Percentiles rank a stretch among this genome's conserved stretches.
Evolutionary conservation across 2,888 invertebrate genomes (phyloP).

Genomic region (Aphidius colemani): DNA sequence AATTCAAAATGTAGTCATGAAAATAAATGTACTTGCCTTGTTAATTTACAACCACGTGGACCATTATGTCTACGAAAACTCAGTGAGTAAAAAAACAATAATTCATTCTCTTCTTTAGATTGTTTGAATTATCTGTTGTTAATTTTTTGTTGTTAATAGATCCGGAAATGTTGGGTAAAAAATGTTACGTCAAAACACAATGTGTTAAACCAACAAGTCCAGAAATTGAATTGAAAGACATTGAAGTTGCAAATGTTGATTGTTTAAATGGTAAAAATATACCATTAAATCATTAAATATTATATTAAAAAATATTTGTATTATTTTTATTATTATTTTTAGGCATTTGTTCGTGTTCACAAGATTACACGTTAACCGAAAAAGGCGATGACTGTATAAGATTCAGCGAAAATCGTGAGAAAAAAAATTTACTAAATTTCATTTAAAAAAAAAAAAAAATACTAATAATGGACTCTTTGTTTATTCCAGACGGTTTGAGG

Average conservation of each 20-base stretch:
- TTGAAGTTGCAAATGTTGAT: constrained; percentile 47
- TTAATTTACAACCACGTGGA: constrained; percentile 45
- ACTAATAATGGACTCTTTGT: not conserved
- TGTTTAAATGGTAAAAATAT: constrained; percentile 43
- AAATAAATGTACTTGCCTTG: constrained; percentile 45
- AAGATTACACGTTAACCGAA: constrained; percentile 45
- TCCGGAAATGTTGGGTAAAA: constrained; percentile 33
- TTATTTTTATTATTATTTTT: constrained; percentile 18
- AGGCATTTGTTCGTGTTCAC: constrained; percentile 49
- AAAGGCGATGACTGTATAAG: constrained; percentile 44
- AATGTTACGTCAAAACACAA: constrained; percentile 42
- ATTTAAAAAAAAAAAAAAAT: not conserved
- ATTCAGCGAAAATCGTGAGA: constrained; percentile 45
- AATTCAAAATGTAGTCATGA: constrained; percentile 41
- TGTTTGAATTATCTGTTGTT: too few species aligned
- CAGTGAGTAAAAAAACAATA: constrained; percentile 38
- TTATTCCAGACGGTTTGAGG: too few species aligned
- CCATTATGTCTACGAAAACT: constrained; percentile 42
- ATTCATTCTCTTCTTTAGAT: too few species aligned
- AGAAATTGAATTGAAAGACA: constrained; percentile 42
- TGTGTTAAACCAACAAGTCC: constrained; percentile 43
- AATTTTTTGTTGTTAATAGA: too few species aligned
- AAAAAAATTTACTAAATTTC: not conserved
- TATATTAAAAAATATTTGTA: not conserved
- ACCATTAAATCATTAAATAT: too few species aligned